phyloP scores from a whole-genome alignment of 2,797 vertebrate genomes.

The Neomorphus geoffroyi region DNA sequence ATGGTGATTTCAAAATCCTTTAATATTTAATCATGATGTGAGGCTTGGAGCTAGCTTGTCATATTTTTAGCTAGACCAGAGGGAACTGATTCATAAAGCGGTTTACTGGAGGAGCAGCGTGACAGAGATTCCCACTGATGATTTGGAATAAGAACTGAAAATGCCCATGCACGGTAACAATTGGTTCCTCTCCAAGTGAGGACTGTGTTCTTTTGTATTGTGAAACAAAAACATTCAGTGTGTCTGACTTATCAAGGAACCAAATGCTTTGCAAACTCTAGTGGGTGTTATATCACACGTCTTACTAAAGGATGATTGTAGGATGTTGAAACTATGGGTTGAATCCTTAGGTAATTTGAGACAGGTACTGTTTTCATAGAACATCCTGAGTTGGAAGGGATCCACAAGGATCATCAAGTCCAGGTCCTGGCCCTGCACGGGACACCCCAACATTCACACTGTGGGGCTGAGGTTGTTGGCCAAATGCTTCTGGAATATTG shows the following conservation, averaged over 20 bases:
- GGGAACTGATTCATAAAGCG: neutral
- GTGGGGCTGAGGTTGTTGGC: too few species aligned
- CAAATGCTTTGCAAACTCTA: neutral
- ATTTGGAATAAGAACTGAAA: neutral
- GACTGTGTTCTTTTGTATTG: neutral
- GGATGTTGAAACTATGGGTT: neutral
- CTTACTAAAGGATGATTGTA: neutral
- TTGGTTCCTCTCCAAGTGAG: neutral
- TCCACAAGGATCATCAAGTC: too few species aligned
- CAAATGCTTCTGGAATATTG: too few species aligned
- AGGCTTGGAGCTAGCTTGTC: neutral
- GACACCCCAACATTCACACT: too few species aligned
- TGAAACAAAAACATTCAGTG: neutral
- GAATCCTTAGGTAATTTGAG: neutral
- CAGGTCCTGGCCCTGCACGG: too few species aligned
- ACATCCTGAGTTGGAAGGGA: too few species aligned
- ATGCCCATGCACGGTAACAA: fast-evolving
- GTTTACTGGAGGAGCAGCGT: neutral
- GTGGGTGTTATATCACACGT: fast-evolving
- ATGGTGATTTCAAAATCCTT: too few species aligned
- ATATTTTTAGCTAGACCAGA: neutral
- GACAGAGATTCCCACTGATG: neutral
- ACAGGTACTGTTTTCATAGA: neutral
- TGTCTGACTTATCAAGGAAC: neutral
- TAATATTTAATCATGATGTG: too few species aligned